Conservation (phyloP, 2,113 vertebrate species). For the Lophotis ruficrista region DNA sequence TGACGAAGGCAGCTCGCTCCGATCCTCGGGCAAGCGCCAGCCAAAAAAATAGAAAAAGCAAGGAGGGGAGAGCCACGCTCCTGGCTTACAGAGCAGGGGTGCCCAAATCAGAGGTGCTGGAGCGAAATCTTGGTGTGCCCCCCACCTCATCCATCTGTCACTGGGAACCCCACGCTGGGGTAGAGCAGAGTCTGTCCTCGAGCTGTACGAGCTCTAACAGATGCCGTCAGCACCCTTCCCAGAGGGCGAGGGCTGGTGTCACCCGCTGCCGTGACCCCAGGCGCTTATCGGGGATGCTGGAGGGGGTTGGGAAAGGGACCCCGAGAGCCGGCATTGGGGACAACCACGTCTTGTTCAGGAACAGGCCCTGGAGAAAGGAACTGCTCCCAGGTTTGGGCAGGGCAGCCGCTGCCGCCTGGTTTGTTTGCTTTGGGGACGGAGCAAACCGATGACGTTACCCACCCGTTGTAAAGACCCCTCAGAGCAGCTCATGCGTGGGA, state of each 20-base stretch:
- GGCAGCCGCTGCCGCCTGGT: rapidly evolving
- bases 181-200: neutral
- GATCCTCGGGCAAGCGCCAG: rapidly evolving
- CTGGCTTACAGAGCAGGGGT: rapidly evolving
- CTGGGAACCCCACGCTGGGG: neutral
- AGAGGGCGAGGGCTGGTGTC: neutral
- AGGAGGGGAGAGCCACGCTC: neutral
- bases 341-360: rapidly evolving
- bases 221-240: neutral
- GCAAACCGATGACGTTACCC: neutral
- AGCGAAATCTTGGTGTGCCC: neutral
- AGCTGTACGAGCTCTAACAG: rapidly evolving
- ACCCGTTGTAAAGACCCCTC: neutral
- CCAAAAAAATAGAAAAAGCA: neutral
- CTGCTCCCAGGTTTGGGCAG: neutral
- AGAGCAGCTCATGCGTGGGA: neutral
- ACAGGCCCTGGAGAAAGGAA: neutral
- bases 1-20: neutral
- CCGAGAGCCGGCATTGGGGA: rapidly evolving
- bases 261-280: neutral
- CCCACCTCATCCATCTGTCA: rapidly evolving
- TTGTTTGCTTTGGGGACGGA: neutral
- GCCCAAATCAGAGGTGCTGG: neutral
- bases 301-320: neutral
- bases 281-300: neutral